phyloP scores from a whole-genome alignment of 2,113 vertebrate species.

The Dolichallabes microphthalmus region DNA sequence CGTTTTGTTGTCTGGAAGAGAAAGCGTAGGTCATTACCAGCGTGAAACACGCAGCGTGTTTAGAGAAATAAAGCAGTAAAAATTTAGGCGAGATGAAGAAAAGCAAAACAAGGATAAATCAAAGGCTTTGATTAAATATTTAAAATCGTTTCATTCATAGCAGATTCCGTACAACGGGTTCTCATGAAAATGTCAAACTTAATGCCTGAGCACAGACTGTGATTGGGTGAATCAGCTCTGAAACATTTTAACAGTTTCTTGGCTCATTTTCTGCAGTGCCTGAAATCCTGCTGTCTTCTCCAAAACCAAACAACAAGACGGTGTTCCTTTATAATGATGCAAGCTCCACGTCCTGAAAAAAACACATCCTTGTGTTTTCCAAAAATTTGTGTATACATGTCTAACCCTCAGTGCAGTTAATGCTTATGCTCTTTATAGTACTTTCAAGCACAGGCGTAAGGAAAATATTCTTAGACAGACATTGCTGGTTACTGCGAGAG shows the following conservation, averaged over 20 bases:
- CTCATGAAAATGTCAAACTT: constrained; percentile 3
- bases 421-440: not conserved
- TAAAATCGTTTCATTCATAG: not conserved
- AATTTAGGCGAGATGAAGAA: not conserved
- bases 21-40: not conserved
- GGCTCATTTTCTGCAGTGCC: not conserved
- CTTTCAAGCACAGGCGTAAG: not conserved
- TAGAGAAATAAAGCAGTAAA: not conserved
- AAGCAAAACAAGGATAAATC: not conserved
- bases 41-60: not conserved
- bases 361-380: not conserved
- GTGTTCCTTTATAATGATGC: not conserved
- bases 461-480: not conserved
- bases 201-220: not conserved
- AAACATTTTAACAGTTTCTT: constrained; percentile 1
- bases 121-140: not conserved
- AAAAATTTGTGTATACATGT: not conserved
- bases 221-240: not conserved
- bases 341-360: too few relatives aligned
- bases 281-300: not conserved
- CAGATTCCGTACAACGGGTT: not conserved
- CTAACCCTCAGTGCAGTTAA: not conserved
- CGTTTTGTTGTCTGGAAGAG: not conserved
- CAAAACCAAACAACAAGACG: not conserved
- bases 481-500: not conserved